phyloP scores from a whole-genome alignment of 2,113 vertebrate species.

The Amphiprion ocellaris region DNA sequence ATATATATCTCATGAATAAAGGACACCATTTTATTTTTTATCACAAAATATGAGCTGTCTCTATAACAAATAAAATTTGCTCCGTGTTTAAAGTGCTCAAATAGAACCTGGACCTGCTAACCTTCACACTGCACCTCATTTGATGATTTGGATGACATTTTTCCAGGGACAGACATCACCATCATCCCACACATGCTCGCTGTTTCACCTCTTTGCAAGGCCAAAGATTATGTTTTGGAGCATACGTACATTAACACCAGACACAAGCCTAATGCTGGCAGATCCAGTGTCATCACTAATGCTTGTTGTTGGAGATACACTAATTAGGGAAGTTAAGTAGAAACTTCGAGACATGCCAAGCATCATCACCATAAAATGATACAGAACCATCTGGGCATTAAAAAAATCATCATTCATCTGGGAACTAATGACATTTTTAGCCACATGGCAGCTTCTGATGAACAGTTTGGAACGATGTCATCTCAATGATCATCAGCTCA shows the following conservation, averaged over 20 bases:
- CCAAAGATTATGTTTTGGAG: constrained; percentile 16
- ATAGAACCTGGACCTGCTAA: not conserved
- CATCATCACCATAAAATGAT: constrained; percentile 51
- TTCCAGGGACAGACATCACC: not conserved
- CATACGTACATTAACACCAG: constrained; percentile 14
- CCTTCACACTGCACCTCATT: not conserved
- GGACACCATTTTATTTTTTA: not conserved
- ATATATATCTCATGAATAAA: not conserved
- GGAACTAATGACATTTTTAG: constrained; percentile 53
- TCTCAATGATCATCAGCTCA: constrained; percentile 34
- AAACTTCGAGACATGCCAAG: constrained; percentile 49
- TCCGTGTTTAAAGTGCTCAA: constrained; percentile 6
- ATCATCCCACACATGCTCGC: constrained; percentile 17
- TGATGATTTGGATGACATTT: not conserved
- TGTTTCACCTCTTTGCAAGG: constrained; percentile 16
- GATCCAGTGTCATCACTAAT: constrained; percentile 34
- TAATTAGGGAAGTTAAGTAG: constrained; percentile 55
- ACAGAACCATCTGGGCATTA: constrained; percentile 53
- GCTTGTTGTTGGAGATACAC: constrained; percentile 37
- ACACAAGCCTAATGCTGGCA: constrained; percentile 28
- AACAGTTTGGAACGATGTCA: constrained; percentile 18
- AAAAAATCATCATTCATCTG: constrained; percentile 38
- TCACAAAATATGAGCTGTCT: not conserved
- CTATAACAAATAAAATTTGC: not conserved
- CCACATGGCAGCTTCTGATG: constrained; percentile 48